Conservation (phyloP, 2,113 vertebrate genomes). For the Pseudopodoces humilis region DNA sequence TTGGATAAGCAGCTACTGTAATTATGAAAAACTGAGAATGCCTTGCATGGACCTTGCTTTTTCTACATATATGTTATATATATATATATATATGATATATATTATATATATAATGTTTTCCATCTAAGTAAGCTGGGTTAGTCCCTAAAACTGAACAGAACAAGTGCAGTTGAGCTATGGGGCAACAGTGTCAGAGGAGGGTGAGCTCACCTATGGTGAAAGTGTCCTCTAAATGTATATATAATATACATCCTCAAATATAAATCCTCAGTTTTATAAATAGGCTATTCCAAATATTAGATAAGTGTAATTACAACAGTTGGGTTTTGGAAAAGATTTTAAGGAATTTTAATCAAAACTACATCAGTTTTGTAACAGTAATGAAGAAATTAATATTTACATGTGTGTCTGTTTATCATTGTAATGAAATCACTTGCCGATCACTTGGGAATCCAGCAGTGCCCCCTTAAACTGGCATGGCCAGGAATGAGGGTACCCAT, state of each 20-base stretch:
- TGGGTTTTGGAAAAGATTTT: neutral
- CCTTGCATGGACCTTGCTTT: neutral
- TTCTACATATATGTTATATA: neutral
- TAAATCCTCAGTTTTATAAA: neutral
- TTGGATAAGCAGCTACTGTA: neutral
- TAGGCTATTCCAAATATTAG: neutral
- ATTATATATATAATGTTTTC: neutral
- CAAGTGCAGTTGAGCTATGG: neutral
- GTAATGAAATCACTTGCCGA: neutral
- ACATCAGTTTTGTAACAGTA: neutral
- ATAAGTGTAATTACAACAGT: neutral
- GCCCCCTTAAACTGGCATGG: neutral
- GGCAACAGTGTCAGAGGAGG: neutral
- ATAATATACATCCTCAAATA: too few species aligned
- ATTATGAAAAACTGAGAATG: neutral
- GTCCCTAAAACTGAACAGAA: neutral
- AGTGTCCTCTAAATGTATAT: neutral
- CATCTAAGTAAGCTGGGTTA: neutral
- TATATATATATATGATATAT: too few species aligned
- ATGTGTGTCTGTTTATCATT: accelerated
- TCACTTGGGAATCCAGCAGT: neutral
- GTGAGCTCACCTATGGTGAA: neutral
- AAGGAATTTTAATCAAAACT: neutral
- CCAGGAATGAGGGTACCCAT: neutral
- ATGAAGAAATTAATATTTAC: neutral